phyloP scores from a whole-genome alignment of 2,113 vertebrate genomes.

The Stictonetta naevosa region DNA sequence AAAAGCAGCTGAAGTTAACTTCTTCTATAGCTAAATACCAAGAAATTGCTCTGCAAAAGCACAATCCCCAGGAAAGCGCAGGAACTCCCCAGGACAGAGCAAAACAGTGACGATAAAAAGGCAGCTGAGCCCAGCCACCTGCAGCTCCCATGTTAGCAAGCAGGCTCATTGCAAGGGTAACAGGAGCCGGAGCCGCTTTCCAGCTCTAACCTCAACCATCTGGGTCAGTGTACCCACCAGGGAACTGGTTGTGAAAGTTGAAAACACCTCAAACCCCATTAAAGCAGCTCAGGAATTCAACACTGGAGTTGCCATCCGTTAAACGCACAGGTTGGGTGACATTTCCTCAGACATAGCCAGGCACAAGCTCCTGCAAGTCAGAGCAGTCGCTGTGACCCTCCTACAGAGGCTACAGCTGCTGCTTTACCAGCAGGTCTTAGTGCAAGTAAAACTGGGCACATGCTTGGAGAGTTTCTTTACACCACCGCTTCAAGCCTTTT shows the following conservation, averaged over 20 bases:
- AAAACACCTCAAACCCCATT: not conserved
- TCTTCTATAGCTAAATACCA: not conserved
- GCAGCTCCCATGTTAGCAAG: rapidly evolving
- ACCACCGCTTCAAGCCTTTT: not conserved
- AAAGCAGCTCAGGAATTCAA: not conserved
- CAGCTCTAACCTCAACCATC: not conserved
- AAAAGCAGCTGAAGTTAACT: not conserved
- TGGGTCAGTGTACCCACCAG: rapidly evolving
- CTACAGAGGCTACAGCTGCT: not conserved
- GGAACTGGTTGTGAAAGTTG: not conserved
- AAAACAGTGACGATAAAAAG: not conserved
- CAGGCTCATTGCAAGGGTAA: rapidly evolving
- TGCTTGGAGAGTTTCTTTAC: not conserved
- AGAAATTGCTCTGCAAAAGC: not conserved
- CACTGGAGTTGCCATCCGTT: not conserved
- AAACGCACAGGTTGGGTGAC: not conserved
- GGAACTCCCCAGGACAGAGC: not conserved
- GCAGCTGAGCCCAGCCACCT: not conserved
- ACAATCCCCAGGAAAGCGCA: not conserved
- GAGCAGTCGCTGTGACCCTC: not conserved
- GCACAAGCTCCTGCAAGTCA: not conserved
- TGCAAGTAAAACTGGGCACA: not conserved
- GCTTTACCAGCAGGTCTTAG: not conserved
- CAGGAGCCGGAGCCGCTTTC: not conserved
- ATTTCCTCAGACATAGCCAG: not conserved